Percentiles rank a stretch among this genome's conserved stretches.
These are phyloP conservation scores for Dione vanillae DNA, from an alignment of 2,888 invertebrate species.

Conservation along the genomic window DNA sequence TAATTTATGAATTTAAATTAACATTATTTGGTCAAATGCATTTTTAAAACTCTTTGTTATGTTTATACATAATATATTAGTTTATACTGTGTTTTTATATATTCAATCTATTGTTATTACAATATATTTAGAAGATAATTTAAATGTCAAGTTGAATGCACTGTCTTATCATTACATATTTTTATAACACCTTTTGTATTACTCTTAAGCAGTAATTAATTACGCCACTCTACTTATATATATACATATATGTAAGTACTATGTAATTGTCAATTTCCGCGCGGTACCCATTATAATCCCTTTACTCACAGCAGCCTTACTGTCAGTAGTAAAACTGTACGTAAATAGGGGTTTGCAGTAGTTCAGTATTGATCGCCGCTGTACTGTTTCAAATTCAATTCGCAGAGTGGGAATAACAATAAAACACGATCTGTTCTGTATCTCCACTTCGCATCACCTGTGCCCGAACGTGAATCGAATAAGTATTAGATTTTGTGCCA, in stretches of 20 bases:
- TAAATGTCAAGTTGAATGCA: no score
- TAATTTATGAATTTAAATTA: no score
- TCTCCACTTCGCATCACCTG: slow-evolving; percentile 74
- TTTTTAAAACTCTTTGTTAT: no score
- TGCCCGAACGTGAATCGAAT: slow-evolving; percentile 73
- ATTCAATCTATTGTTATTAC: no score
- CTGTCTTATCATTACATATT: no score
- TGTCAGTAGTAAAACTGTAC: slow-evolving; percentile 25
- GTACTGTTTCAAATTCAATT: slow-evolving; percentile 79
- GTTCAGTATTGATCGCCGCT: slow-evolving; percentile 65
- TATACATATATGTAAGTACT: background rate
- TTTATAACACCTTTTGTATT: no score
- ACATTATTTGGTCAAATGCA: no score
- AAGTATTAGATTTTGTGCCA: slow-evolving; percentile 24
- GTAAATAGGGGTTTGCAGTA: slow-evolving; percentile 40
- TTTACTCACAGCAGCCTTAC: slow-evolving; percentile 12
- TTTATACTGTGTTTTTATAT: no score
- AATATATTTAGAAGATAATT: no score
- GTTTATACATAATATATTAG: no score
- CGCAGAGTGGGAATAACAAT: slow-evolving; percentile 81
- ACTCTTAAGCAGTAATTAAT: background rate
- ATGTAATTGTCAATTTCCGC: background rate
- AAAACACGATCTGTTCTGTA: slow-evolving; percentile 73
- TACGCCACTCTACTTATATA: background rate
- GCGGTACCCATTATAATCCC: slow-evolving; percentile 1